A percentile compares a stretch with the other conserved stretches of the same genome.
Evolutionary conservation across 2,113 vertebrate genomes (phyloP).

Genomic region (Anarhynchus alexandrinus): DNA sequence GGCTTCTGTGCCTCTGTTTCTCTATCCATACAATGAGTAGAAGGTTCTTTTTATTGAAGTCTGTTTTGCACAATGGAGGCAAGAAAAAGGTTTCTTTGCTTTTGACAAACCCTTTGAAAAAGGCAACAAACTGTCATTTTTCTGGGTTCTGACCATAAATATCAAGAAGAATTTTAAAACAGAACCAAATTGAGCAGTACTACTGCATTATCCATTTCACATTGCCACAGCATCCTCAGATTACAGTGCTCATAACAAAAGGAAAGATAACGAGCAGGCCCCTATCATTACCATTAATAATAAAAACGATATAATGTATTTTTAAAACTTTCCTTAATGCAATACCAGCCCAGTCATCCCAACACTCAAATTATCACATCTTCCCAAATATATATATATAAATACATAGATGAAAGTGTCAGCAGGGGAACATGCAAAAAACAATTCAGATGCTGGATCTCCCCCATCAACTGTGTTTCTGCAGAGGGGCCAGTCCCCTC

Average conservation of each 20-base stretch:
- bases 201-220: background rate
- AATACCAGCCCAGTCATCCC: constrained; percentile 55
- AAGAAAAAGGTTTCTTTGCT: background rate
- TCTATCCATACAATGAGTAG: background rate
- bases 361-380: constrained; percentile 16
- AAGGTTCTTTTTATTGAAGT: background rate
- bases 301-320: constrained; percentile 74
- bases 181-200: background rate
- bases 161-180: constrained; percentile 10
- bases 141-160: background rate
- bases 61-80: background rate
- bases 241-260: constrained; percentile 42
- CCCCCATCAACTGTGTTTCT: background rate
- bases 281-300: constrained; percentile 74
- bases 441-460: background rate
- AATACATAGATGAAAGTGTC: background rate
- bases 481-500: background rate
- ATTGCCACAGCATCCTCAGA: constrained; percentile 27
- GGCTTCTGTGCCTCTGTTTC: background rate
- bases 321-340: constrained; percentile 75
- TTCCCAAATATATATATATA: background rate
- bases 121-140: background rate
- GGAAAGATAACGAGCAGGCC: constrained; percentile 34
- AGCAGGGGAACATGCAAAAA: background rate
- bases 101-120: background rate